Evolutionary conservation across 1,140 invertebrate genomes (phyloP).

Genomic region (Lepidotrigona ventralis): DNA sequence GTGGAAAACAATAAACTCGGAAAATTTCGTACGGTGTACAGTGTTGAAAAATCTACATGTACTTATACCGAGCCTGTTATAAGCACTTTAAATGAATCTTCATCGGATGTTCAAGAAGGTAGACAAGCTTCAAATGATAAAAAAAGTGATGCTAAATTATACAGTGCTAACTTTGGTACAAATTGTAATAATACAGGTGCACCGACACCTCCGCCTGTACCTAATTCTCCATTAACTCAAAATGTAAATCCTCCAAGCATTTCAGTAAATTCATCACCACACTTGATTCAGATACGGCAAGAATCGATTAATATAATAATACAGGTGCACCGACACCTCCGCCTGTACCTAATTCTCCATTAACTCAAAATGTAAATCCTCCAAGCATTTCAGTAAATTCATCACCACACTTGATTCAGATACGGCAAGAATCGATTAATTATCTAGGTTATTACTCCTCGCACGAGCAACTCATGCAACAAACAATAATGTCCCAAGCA

Average conservation of each 20-base stretch:
- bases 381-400: constrained; percentile 39
- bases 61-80: constrained; percentile 65
- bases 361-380: constrained; percentile 67
- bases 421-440: constrained; percentile 85
- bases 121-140: constrained; percentile 8
- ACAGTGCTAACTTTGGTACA: not conserved
- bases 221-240: constrained; percentile 71
- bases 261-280: constrained; percentile 51
- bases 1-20: constrained; percentile 84
- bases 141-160: not conserved
- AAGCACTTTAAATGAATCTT: constrained; percentile 6
- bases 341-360: constrained; percentile 74
- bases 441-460: constrained; percentile 89
- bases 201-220: constrained; percentile 76
- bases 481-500: constrained; percentile 84
- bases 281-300: constrained; percentile 79
- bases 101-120: not conserved
- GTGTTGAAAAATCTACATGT: constrained; percentile 70
- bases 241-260: constrained; percentile 60
- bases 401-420: constrained; percentile 70
- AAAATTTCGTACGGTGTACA: constrained; percentile 84
- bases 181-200: constrained; percentile 57
- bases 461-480: constrained; percentile 87
- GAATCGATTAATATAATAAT: constrained; percentile 87
- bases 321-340: constrained; percentile 75